Evolutionary conservation across 2,888 invertebrate genomes (phyloP), one percentile per base, ranked within the genome.

Genomic region (Schizaphis graminum): DNA sequence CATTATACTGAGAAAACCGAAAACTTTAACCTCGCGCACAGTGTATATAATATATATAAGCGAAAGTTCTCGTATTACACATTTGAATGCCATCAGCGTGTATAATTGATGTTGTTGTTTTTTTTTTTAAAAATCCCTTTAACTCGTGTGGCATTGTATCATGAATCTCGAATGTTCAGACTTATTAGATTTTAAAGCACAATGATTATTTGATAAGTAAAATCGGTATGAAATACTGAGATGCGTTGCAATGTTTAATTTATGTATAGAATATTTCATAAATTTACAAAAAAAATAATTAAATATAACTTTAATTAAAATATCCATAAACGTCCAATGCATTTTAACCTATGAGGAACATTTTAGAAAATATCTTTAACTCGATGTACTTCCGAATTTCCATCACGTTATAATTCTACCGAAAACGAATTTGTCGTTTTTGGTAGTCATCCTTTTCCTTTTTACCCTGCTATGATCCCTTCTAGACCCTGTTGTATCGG

Each of bases 51-150:
- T 89, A 13, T 26, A 21, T 41, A 26, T 10, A 41, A 49, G 49
- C 28, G 26, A 84, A 91, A 91, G 77, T 84, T 91, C 84, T 91
- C 49, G 91, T 91, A 28, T 84, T 89, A n/a, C 56, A 44, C 91
- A 56, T 91, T 77, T 49, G 35, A 91, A 77, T 91, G 77, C 90
- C 26, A 21, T 77, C 67, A 35, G 49, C 26, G 67, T 77, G 77
- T 49, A 49, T 77, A 91, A 91, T 49, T 77, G 49, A 91, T 67
- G 90, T 91, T 49, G 41, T 47, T 47, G 85, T 44, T 44, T 3
- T 85, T 86, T 61, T 89, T 56, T 89, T 88, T 24, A 28, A 85
- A 85, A 44, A 44, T 44, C 44, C 44, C 11, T 44, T 44, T 13
- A 44, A 44, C 41, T 85, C 28, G 28, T 44, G 85, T 44, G 28